These are phyloP conservation scores for Seira ritae DNA, from an alignment of 2,888 invertebrate genomes.

Conservation along the genomic window DNA sequence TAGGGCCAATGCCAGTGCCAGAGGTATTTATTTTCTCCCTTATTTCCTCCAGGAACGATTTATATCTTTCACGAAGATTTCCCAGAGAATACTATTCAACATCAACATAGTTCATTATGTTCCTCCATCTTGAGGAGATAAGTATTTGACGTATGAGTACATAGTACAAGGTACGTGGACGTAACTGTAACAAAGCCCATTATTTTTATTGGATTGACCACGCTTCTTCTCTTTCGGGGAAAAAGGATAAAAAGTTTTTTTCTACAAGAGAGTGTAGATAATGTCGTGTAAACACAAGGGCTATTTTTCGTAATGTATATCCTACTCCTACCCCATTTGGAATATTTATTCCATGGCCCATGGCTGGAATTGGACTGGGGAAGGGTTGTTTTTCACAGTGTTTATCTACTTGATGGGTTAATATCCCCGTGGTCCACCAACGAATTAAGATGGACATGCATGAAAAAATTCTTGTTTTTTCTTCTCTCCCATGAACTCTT, in stretches of 20 bases:
- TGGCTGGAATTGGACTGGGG: too few species aligned
- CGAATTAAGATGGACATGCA: constrained; percentile 51
- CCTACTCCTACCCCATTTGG: too few species aligned
- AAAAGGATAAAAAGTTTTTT: constrained; percentile 3
- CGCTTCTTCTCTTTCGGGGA: constrained; percentile 21
- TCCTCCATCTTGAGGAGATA: too few species aligned
- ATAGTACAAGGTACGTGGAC: too few species aligned
- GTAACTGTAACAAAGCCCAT: too few species aligned
- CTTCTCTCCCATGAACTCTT: constrained; percentile 6
- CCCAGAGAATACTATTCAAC: too few species aligned
- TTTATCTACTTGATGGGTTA: constrained; percentile 57
- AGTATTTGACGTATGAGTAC: too few species aligned
- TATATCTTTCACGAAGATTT: constrained; percentile 52
- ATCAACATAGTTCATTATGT: too few species aligned
- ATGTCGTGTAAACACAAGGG: constrained; percentile 56
- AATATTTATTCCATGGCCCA: too few species aligned
- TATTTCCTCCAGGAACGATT: constrained; percentile 22
- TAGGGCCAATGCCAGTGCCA: too few species aligned
- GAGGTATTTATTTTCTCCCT: constrained; percentile 1
- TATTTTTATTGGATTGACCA: constrained; percentile 62
- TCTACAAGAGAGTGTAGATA: constrained; percentile 40
- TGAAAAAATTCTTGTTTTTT: constrained; percentile 45
- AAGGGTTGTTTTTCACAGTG: constrained; percentile 58
- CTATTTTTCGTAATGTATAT: too few species aligned
- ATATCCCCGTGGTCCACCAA: too few species aligned